Evolutionary conservation across 2,113 vertebrate species (phyloP).

Genomic region (Eolophus roseicapilla): DNA sequence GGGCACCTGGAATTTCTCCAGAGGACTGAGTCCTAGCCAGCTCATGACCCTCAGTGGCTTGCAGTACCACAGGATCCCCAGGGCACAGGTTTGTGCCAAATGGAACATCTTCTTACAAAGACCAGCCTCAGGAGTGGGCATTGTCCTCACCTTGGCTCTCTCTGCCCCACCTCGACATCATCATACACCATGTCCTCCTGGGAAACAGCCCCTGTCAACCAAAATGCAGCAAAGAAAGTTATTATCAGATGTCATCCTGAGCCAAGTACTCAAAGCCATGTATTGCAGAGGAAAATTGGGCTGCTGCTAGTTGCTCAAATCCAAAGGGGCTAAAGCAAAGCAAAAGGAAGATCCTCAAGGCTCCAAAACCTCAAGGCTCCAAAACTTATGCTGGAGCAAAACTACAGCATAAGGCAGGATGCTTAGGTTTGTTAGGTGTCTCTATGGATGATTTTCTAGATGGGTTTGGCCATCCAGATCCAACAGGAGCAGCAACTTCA

Average conservation of each 20-base stretch:
- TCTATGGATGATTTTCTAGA: background rate
- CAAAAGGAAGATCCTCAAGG: rapidly evolving
- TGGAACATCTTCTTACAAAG: background rate
- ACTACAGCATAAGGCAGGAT: background rate
- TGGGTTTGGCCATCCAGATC: background rate
- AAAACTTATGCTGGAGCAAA: background rate
- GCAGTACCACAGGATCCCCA: background rate
- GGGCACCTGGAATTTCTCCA: background rate
- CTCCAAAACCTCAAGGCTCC: rapidly evolving
- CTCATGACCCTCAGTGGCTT: background rate
- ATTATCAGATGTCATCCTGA: background rate
- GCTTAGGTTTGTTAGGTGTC: background rate
- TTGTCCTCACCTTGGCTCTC: slow-evolving; percentile 59
- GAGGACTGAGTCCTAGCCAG: background rate
- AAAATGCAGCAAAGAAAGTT: background rate
- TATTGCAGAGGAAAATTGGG: background rate
- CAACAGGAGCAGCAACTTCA: background rate
- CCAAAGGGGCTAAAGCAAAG: background rate
- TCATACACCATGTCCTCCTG: slow-evolving; percentile 59
- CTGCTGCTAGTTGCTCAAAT: rapidly evolving
- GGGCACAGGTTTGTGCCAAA: background rate
- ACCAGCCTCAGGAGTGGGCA: background rate
- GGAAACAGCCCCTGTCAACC: slow-evolving; percentile 33
- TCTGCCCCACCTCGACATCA: background rate
- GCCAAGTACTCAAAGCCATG: background rate